phyloP scores from a whole-genome alignment of 2,797 vertebrate genomes.

The Pitangus sulphuratus region DNA sequence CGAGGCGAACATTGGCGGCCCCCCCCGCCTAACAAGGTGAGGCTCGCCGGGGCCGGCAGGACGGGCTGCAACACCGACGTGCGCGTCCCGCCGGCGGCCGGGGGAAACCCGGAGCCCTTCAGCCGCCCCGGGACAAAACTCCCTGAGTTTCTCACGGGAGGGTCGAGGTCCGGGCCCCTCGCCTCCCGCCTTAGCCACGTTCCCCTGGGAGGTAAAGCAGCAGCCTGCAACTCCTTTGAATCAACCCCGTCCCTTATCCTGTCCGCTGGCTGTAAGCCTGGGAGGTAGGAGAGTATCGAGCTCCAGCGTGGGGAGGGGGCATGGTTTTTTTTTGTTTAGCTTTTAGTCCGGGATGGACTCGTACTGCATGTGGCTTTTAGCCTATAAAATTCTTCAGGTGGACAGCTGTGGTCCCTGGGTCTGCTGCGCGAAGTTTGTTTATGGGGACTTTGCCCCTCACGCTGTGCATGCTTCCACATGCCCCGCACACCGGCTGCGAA shows the following conservation, averaged over 20 bases:
- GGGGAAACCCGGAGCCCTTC: not conserved
- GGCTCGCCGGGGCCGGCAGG: not conserved
- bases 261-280: not conserved
- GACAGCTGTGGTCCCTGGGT: not conserved
- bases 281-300: not conserved
- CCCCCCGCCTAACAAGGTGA: not conserved
- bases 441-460: not conserved
- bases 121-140: not conserved
- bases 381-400: not conserved
- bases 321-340: not conserved
- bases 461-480: conserved; percentile 41
- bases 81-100: not conserved
- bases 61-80: not conserved
- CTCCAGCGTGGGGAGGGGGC: not conserved
- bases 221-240: not conserved
- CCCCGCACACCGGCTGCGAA: not conserved
- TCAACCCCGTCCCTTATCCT: not conserved
- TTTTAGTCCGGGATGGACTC: not conserved
- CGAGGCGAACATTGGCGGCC: not conserved
- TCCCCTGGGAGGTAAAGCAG: not conserved
- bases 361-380: not conserved
- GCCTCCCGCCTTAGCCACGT: accelerated
- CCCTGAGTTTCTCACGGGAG: not conserved
- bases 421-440: not conserved
- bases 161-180: no score